Conservation (phyloP, 2,888 invertebrate species). For the Andrena trimmerana region DNA sequence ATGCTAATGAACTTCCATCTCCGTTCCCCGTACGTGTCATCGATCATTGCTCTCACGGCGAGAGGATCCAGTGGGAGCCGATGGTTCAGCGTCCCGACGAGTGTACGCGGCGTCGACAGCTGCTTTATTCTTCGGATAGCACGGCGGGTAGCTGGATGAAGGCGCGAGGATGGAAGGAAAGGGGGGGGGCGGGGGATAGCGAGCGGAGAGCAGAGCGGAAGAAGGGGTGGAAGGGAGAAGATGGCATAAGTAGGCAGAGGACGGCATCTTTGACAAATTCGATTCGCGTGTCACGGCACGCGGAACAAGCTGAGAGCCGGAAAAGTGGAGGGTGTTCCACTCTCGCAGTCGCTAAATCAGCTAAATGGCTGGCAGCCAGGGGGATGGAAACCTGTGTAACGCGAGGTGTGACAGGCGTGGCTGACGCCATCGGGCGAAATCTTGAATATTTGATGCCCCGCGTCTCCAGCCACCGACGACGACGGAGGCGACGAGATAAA, state of each 20-base stretch:
- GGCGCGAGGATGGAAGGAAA: conserved; percentile 9
- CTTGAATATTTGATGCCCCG: conserved; percentile 76
- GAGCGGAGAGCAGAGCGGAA: conserved; percentile 38
- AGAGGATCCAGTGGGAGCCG: conserved; percentile 23
- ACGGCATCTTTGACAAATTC: conserved; percentile 82
- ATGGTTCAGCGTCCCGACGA: conserved; percentile 48
- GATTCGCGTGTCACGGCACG: conserved; percentile 82
- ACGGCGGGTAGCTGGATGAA: conserved; percentile 18
- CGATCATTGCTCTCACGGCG: conserved; percentile 26
- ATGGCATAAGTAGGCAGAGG: conserved; percentile 56
- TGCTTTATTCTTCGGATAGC: conserved; percentile 65
- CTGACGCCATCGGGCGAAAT: conserved; percentile 74
- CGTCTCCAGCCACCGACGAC: conserved; percentile 54
- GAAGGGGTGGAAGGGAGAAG: conserved; percentile 25
- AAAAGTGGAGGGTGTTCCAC: conserved; percentile 77
- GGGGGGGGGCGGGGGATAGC: conserved; percentile 30
- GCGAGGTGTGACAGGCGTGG: conserved; percentile 76
- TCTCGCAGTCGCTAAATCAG: conserved; percentile 76
- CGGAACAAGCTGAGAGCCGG: conserved; percentile 78
- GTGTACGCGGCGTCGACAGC: conserved; percentile 64
- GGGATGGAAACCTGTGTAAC: conserved; percentile 75
- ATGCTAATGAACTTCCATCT: conserved; percentile 64
- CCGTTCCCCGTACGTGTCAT: conserved; percentile 24
- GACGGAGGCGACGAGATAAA: conserved; percentile 37
- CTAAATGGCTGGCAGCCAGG: conserved; percentile 75